Evolutionary conservation across 2,113 vertebrate genomes (phyloP).

Genomic region (Rhinogobius similis): DNA sequence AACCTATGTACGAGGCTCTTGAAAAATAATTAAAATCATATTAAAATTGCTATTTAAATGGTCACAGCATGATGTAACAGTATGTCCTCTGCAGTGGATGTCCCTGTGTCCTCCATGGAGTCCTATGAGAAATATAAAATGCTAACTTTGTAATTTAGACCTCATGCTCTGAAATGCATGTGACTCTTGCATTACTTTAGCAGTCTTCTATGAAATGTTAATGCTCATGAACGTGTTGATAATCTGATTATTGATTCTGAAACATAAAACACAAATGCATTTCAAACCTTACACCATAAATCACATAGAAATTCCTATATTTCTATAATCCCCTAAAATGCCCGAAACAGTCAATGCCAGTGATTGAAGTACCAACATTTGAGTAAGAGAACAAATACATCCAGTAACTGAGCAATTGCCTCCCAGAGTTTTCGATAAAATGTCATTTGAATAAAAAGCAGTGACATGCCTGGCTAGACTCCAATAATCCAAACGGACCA

Average conservation of each 20-base stretch:
- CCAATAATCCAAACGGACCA: conserved; percentile 3
- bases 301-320: not conserved
- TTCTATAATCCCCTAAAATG: not conserved
- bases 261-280: not conserved
- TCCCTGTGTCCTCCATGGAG: not conserved
- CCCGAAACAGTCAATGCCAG: not conserved
- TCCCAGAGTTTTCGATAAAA: not conserved
- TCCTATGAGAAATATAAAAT: not conserved
- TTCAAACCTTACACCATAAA: not conserved
- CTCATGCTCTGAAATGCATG: no score
- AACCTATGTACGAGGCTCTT: no score
- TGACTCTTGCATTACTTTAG: no score
- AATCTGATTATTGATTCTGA: not conserved
- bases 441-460: not conserved
- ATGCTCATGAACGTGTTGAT: not conserved
- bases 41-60: no score
- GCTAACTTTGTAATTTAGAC: not conserved
- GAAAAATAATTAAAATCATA: no score
- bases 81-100: not conserved
- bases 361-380: not conserved
- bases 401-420: not conserved
- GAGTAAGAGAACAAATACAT: not conserved
- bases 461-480: not conserved
- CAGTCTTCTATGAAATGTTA: not conserved
- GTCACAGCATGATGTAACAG: not conserved